phyloP scores from a whole-genome alignment of 2,888 invertebrate species.

The Rotaria macrura region DNA sequence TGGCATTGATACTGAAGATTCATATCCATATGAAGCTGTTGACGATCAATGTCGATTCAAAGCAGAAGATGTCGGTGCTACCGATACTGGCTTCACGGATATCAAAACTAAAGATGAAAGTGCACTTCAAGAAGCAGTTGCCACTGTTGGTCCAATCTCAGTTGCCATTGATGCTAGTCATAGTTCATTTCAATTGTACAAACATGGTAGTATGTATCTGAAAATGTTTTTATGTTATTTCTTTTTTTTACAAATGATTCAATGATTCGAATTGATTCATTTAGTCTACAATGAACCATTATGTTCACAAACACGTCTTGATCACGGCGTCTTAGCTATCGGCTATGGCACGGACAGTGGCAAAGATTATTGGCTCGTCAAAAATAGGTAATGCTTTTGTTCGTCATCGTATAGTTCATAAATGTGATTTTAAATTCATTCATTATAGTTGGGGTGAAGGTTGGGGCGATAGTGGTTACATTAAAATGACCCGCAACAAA shows the following conservation, averaged over 20 bases:
- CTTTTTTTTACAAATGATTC: neutral
- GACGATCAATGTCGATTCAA: slow-evolving; percentile 32
- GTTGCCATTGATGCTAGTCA: slow-evolving; percentile 31
- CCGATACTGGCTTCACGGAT: slow-evolving; percentile 25
- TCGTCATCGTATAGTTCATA: no score
- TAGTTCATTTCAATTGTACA: slow-evolving; percentile 29
- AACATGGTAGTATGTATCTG: slow-evolving; percentile 29
- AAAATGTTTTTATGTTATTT: no score
- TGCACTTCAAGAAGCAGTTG: slow-evolving; percentile 28
- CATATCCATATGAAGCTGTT: slow-evolving; percentile 23
- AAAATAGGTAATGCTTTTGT: slow-evolving; percentile 1
- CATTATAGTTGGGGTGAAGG: slow-evolving; percentile 56
- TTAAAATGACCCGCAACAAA: slow-evolving; percentile 73
- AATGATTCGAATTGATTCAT: neutral
- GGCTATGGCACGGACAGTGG: slow-evolving; percentile 32
- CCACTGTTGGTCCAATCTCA: slow-evolving; percentile 29
- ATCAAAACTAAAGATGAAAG: slow-evolving; percentile 26
- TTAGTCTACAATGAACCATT: slow-evolving; percentile 9
- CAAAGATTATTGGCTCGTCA: slow-evolving; percentile 33
- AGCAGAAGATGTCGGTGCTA: slow-evolving; percentile 35
- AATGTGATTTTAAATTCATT: neutral
- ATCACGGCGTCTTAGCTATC: slow-evolving; percentile 11
- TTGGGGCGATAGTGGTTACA: slow-evolving; percentile 76
- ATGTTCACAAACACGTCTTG: neutral
- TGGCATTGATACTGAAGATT: slow-evolving; percentile 27